Conservation (phyloP, 2,888 invertebrate genomes). For the Ennomos erosarius region DNA sequence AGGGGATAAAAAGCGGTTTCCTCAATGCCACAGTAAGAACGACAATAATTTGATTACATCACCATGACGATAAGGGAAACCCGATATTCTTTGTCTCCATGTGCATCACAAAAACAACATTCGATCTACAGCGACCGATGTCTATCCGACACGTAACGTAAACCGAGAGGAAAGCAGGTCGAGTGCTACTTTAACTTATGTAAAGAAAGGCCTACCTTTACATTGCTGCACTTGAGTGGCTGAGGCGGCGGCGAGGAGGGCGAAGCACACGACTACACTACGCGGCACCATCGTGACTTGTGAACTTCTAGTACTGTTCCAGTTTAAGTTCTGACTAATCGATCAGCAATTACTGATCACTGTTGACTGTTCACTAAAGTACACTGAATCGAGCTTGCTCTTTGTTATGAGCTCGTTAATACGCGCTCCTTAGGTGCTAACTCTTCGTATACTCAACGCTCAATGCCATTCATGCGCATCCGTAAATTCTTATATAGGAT, state of each 20-base stretch:
- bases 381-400: background rate
- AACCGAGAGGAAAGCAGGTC: constrained; percentile 65
- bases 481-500: constrained; percentile 42
- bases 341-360: constrained; percentile 7
- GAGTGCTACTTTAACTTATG: constrained; percentile 52
- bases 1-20: background rate
- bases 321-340: too few species aligned
- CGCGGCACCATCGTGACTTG: constrained; percentile 63
- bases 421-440: background rate
- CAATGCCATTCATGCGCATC: constrained; percentile 13
- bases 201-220: constrained; percentile 67
- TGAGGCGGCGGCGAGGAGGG: constrained; percentile 54
- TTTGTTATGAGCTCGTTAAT: background rate
- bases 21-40: too few species aligned
- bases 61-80: too few species aligned
- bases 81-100: too few species aligned
- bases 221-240: constrained; percentile 72
- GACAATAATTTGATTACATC: too few species aligned
- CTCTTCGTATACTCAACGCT: constrained; percentile 5
- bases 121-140: too few species aligned
- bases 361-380: background rate
- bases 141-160: constrained; percentile 23
- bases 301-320: constrained; percentile 30
- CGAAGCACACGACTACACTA: constrained; percentile 61
- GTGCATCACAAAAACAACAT: too few species aligned